phyloP scores from a whole-genome alignment of 2,888 invertebrate genomes.

The Drosophila imparisetae region DNA sequence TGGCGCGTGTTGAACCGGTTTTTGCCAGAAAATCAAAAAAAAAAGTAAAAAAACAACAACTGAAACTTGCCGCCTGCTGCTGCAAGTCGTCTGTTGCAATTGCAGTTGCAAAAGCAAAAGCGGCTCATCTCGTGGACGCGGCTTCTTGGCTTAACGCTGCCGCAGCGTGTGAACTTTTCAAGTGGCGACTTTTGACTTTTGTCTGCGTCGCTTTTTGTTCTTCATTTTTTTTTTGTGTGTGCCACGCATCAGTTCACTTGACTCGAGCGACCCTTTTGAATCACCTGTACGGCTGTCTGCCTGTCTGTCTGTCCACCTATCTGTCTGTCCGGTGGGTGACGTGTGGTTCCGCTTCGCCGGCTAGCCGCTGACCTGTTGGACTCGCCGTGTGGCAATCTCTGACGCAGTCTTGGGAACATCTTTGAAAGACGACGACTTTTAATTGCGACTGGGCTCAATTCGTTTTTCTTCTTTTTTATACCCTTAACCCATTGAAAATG shows the following conservation, averaged over 20 bases:
- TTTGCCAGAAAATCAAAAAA: constrained; percentile 5
- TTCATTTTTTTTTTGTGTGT: constrained; percentile 37
- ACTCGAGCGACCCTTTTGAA: constrained; percentile 38
- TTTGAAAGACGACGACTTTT: constrained; percentile 61
- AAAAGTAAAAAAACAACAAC: background rate
- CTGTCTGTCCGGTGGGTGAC: constrained; percentile 66
- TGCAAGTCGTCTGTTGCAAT: constrained; percentile 24
- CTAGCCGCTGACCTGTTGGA: constrained; percentile 50
- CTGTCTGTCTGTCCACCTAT: constrained; percentile 47
- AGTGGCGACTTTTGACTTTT: constrained; percentile 13
- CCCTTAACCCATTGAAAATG: background rate
- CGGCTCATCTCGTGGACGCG: constrained; percentile 51
- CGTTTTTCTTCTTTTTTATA: constrained; percentile 6
- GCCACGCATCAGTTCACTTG: constrained; percentile 63
- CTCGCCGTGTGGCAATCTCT: constrained; percentile 73
- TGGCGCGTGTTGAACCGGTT: constrained; percentile 60
- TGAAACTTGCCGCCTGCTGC: constrained; percentile 33
- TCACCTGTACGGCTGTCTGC: constrained; percentile 35
- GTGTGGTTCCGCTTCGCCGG: constrained; percentile 76
- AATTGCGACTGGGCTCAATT: constrained; percentile 71
- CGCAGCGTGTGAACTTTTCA: constrained; percentile 67
- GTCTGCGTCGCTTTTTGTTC: constrained; percentile 15
- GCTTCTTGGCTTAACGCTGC: constrained; percentile 50
- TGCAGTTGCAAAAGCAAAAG: constrained; percentile 9
- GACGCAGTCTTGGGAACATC: constrained; percentile 67